phyloP scores from a whole-genome alignment of 2,113 vertebrate genomes.

The Desmodus rotundus region DNA sequence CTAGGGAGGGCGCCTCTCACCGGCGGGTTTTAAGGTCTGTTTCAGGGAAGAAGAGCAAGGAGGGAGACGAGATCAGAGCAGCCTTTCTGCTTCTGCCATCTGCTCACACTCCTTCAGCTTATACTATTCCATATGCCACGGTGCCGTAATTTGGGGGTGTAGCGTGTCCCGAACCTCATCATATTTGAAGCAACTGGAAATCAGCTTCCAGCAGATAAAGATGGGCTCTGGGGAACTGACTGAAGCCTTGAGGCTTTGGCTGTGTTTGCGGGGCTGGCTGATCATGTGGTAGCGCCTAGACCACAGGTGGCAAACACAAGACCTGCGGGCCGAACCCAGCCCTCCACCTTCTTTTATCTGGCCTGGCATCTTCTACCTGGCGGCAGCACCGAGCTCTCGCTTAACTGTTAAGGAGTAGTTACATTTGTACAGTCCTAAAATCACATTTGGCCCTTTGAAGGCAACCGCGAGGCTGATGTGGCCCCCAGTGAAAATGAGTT shows the following conservation, averaged over 20 bases:
- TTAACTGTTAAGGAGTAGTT: too few species aligned
- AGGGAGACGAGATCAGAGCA: background rate
- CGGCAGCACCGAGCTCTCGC: too few species aligned
- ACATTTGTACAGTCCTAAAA: too few species aligned
- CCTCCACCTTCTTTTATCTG: too few species aligned
- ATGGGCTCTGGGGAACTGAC: background rate
- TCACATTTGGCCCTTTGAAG: too few species aligned
- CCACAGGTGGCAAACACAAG: too few species aligned
- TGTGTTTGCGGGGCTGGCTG: background rate
- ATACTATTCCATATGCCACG: background rate
- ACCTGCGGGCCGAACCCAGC: too few species aligned
- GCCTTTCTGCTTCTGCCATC: background rate
- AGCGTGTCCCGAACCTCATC: background rate
- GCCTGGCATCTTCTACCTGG: too few species aligned
- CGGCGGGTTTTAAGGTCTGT: background rate
- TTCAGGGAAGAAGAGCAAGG: background rate
- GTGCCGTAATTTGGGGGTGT: background rate
- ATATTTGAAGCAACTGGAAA: background rate
- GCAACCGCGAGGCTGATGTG: too few species aligned
- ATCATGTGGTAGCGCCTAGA: background rate
- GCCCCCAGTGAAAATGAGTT: too few species aligned
- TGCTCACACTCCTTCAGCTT: background rate
- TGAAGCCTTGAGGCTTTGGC: background rate
- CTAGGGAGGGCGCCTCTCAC: background rate
- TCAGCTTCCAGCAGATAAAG: background rate